Conservation (phyloP, 2,113 vertebrate genomes). For the Plecturocebus donacophilus region DNA sequence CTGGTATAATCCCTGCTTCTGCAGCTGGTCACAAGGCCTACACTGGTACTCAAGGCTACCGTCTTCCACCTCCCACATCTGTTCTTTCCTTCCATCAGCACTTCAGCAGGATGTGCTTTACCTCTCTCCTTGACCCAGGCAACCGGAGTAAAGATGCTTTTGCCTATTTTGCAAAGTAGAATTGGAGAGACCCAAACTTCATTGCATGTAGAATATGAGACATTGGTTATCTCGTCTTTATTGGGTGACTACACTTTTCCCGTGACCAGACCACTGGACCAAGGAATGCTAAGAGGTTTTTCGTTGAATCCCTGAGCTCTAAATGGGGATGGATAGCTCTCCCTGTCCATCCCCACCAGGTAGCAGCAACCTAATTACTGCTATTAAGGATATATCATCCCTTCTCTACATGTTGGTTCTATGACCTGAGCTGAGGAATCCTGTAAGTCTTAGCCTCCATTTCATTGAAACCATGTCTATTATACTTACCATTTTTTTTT, state of each 20-base stretch:
- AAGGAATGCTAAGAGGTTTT: neutral
- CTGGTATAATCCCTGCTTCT: neutral
- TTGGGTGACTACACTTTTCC: neutral
- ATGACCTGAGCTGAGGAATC: neutral
- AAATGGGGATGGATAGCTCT: neutral
- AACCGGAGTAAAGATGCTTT: neutral
- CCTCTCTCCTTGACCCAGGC: neutral
- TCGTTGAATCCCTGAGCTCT: neutral
- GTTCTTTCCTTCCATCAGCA: neutral
- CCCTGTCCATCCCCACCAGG: neutral
- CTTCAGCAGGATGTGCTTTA: neutral
- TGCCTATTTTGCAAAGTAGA: neutral
- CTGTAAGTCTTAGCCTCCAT: neutral
- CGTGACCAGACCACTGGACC: neutral
- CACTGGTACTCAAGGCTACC: neutral
- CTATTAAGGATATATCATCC: neutral
- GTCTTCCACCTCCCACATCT: neutral
- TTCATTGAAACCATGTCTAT: neutral
- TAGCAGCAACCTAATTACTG: neutral
- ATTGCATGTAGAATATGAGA: neutral
- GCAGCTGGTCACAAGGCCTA: neutral
- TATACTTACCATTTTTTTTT: conserved; percentile 7
- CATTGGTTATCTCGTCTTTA: neutral
- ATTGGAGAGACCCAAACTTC: neutral
- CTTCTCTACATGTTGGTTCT: neutral